Base-by-base conservation (phyloP, 2,888 invertebrate species). In the Meganola albula region DNA sequence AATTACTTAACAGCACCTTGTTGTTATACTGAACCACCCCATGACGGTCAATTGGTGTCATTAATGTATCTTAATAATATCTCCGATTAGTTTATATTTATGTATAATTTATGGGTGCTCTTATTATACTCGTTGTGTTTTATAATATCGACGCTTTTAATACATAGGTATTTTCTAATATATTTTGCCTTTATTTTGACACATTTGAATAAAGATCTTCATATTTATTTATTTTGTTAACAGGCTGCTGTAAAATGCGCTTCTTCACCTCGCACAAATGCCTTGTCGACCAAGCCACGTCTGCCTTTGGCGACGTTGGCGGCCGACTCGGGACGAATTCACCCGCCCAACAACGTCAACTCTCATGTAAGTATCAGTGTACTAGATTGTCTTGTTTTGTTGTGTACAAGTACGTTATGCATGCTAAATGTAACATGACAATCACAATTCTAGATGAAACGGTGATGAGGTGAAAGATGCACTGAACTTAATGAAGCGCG, bases 241-340 rank as follows among this genome's bases (percentile, higher is more conserved):
- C 77, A 85, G 85, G 80, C 84, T 73, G 83, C 83, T 63, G 82
- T 85, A 52, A 85, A 85, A 79, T 82, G 80, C 66, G 85, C 74
- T 70, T 76, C 85, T 48, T 83, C 80, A 58, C 84, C 85, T 60
- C 83, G 85, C 52, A 83, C 82, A 58, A 80, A 74, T 55, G 76
- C 79, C 62, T 71, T 85, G 73, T 80, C 84, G 52, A 79, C 74
- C 58, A 85, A 85, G 58, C 77, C 84, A 52, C 75, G 84, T 41
- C 53, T 80, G 58, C 83, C 83, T 48, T 62, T 83, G 63, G 77
- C 74, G 39, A 74, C 82, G 48, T 54, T 83, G 57, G 70, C 78
- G 39, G 71, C 75, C 45, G 84, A 83, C 57, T 59, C 79, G 30
- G 63, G 74, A 48, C 76, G 84, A 47, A 80, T 74, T 59, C 82